Evolutionary conservation across 92 coral and sea anemone genomes (phyloP).

Genomic region (Palythoa caribaeorum): DNA sequence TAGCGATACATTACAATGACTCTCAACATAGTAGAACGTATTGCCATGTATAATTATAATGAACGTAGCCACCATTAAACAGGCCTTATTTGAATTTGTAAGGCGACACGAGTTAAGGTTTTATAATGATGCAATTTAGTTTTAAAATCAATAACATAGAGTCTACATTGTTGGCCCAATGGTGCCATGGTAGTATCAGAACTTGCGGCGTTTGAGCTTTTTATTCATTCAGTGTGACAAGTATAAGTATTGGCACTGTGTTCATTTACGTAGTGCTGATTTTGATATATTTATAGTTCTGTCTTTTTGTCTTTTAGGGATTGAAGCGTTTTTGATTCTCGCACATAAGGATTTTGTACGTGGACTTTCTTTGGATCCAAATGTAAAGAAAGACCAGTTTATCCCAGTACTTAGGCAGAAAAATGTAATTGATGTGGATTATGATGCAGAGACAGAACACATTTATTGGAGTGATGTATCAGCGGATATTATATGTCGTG

Average conservation of each 20-base stretch:
- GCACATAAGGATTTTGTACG: slow-evolving; percentile 65
- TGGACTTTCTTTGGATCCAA: slow-evolving; percentile 79
- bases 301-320: slow-evolving; percentile 40
- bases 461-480: slow-evolving; percentile 92
- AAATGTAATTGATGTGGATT: slow-evolving; percentile 89
- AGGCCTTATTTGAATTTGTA: no score
- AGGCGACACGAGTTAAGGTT: no score
- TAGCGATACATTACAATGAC: no score
- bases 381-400: slow-evolving; percentile 69
- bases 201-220: not conserved
- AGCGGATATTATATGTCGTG: slow-evolving; percentile 76
- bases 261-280: not conserved
- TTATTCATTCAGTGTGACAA: not conserved
- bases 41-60: no score
- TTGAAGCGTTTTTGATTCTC: slow-evolving; percentile 65
- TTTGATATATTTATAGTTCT: not conserved
- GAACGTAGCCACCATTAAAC: no score
- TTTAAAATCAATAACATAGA: no score
- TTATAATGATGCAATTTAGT: no score
- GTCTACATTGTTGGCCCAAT: no score
- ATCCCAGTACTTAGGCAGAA: slow-evolving; percentile 70
- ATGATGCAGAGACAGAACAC: slow-evolving; percentile 69
- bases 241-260: not conserved
- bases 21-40: no score
- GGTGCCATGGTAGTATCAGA: no score